Base-by-base conservation (phyloP, 2,797 vertebrate species). In the Tadarida brasiliensis region DNA sequence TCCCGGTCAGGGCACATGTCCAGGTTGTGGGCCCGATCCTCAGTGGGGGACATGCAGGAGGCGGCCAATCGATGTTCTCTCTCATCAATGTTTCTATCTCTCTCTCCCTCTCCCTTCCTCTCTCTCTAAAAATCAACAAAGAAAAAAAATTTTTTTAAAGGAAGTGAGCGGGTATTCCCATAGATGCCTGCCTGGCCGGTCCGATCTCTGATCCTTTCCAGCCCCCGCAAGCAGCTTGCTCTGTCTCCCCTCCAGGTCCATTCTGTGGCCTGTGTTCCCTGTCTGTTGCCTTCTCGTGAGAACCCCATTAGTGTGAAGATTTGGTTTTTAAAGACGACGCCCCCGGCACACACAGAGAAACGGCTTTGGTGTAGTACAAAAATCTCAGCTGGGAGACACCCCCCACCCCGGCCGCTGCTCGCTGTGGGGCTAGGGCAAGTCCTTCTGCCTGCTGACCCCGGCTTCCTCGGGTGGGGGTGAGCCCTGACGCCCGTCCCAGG, bases 341-440 rank as follows among this genome's bases (percentile, higher is more conserved):
- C 59, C 81, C 44, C 26, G 17, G 51, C 57, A 20, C 80, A 61
- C 68, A 28, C 15, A 73, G 63, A 91, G 44, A 70, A 88, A 70
- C 74, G 4, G 67, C 28, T 87, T 8, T 33, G 35, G 1, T 14
- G 80, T 24, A 30, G 24, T 28, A 30, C 73, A 71, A 86, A 65
- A 10, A 47, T 70, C 4, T 65, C 15, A 14, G 56, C 49, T 26
- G 1, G n/a, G 59, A 61, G 44, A 19, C 20, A 4, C 12, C 5
- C 1, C 5, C 9, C n/a, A n/a, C n/a, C n/a, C 24, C 0, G 5
- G 49, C 35, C 7, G 16, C 16, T 11, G 0, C 20, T 78, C 5
- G 3, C 65, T 11, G 1, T 33, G 19, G 11, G 11, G 7, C 10
- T 0, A 7, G 8, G 24, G 14, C 16, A 28, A n/a, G 73, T 56